Conservation (phyloP, 2,113 vertebrate species). For the Penelope pileata region DNA sequence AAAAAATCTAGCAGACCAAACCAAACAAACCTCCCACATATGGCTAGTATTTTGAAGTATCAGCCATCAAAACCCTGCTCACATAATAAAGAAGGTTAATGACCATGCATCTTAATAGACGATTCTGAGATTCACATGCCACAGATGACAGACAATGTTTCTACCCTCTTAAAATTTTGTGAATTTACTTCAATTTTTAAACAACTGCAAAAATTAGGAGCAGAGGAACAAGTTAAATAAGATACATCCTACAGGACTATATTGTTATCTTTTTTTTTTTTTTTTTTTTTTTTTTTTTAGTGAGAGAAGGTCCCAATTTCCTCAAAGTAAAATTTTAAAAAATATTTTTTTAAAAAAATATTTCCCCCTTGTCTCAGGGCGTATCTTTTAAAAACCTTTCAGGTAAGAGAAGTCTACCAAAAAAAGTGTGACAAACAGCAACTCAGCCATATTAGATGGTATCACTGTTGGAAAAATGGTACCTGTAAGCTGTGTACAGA, state of each 20-base stretch:
- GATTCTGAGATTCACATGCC: background rate
- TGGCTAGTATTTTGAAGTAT: background rate
- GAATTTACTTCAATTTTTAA: background rate
- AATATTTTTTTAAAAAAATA: background rate
- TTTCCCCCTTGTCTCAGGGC: background rate
- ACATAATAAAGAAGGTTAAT: background rate
- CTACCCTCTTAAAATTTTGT: too few relatives aligned
- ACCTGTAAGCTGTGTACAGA: background rate
- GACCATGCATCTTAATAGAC: background rate
- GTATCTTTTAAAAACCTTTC: background rate
- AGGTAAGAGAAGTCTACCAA: background rate
- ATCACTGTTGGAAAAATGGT: background rate
- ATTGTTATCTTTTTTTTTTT: too few relatives aligned
- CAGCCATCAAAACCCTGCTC: background rate
- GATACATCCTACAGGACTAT: too few relatives aligned
- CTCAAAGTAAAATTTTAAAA: background rate
- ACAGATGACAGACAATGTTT: rapidly evolving
- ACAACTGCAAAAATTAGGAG: background rate
- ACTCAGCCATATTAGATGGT: background rate
- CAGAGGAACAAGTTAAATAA: background rate
- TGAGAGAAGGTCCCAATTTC: background rate
- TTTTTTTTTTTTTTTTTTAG: too few relatives aligned
- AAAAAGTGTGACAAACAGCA: background rate
- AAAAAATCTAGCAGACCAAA: too few relatives aligned
- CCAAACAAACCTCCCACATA: background rate